phyloP scores from a whole-genome alignment of 2,888 invertebrate genomes.

The Steinernema scapterisci region DNA sequence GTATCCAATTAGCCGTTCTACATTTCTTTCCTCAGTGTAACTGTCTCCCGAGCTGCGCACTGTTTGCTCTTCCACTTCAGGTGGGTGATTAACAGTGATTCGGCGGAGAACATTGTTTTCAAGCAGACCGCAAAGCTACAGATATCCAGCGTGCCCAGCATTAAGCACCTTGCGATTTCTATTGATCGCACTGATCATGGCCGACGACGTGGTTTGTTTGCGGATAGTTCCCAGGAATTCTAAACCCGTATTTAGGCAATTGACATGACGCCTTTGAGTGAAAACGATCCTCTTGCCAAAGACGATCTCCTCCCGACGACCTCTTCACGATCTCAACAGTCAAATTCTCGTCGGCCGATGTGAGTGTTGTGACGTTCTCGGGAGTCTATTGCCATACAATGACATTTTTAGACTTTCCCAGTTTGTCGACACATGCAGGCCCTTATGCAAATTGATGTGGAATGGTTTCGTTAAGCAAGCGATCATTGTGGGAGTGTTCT shows the following conservation, averaged over 20 bases:
- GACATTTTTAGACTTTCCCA: background rate
- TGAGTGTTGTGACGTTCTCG: background rate
- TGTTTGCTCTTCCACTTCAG: slow-evolving; percentile 27
- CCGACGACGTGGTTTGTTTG: slow-evolving; percentile 23
- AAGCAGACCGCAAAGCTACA: slow-evolving; percentile 24
- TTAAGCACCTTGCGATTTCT: background rate
- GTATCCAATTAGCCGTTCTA: slow-evolving; percentile 11
- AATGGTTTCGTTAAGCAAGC: slow-evolving; percentile 17
- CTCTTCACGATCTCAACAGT: slow-evolving; percentile 19
- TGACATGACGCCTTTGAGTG: background rate
- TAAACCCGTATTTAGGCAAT: slow-evolving; percentile 8
- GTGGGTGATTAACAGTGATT: slow-evolving; percentile 32
- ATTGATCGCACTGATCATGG: slow-evolving; percentile 2
- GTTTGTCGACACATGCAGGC: background rate
- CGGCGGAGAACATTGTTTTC: slow-evolving; percentile 24
- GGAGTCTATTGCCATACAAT: background rate
- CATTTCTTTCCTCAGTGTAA: slow-evolving; percentile 28
- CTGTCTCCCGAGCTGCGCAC: slow-evolving; percentile 21
- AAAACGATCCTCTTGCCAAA: slow-evolving; percentile 1
- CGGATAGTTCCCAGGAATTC: background rate
- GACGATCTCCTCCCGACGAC: slow-evolving; percentile 12
- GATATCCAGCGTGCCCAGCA: slow-evolving; percentile 24
- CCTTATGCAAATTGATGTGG: slow-evolving; percentile 1
- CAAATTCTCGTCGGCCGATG: slow-evolving; percentile 5
- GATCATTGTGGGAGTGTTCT: slow-evolving; percentile 54